Base-by-base conservation (phyloP, 2,888 invertebrate species). In the Pogonocherus hispidulus region DNA sequence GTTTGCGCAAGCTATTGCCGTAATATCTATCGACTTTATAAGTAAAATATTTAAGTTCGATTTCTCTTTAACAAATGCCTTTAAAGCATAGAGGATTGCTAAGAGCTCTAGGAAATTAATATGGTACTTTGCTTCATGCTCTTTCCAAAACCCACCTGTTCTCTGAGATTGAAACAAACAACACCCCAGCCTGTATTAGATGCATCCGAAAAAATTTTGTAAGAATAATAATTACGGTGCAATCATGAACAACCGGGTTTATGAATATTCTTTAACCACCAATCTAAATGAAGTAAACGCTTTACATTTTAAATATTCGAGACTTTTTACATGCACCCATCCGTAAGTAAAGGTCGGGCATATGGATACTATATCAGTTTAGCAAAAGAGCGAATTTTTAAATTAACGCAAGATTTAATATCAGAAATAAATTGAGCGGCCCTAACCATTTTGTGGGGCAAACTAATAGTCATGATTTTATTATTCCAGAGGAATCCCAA, bases 151-250 rank as follows among this genome's bases (percentile, higher is more conserved):
- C 52, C 66, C 18, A 41, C 16, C 19, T 27, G 22, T 9, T 52
- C 27, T 47, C 23, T 56, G 3, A n/a, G n/a, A 22, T 23, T 14
- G 35, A 14, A 19, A 16, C 11, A 16, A 41, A 22, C 51, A 32
- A 47, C 51, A 9, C 63, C 67, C 67, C 63, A 67, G 0, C 63
- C 67, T 3, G 67, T 32, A 19, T 9, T 32, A 23, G 62, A 62
- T 23, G 66, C 18, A 54, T 66, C 60, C 2, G 60, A 18, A 16
- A 27, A 54, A 11, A 54, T 66, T 23, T 54, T 51, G 37, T 19
- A 14, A n/a, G n/a, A n/a, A 2, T 49, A 8, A 22, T 52, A 52
- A 3, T 3, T 19, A 37, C 37, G 16, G 3, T 5, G 27, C 8
- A 27, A 27, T 27, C 3, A 8, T 8, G 27, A 27, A 27, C 27